These are phyloP conservation scores for Proteles cristata DNA, from an alignment of 2,113 vertebrate genomes.

Conservation along the genomic window DNA sequence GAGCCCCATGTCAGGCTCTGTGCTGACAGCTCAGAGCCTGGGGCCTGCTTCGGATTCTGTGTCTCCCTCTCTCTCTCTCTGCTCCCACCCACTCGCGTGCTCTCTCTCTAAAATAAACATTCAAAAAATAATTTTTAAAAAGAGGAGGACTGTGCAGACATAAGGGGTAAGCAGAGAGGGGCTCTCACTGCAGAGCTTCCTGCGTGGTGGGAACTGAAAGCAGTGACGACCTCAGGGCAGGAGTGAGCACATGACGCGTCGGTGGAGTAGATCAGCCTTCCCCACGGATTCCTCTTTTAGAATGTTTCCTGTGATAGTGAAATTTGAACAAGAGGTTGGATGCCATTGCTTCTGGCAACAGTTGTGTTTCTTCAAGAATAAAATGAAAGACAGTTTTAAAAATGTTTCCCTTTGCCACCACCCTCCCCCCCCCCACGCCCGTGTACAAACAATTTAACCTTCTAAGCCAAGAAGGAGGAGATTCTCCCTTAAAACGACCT, in stretches of 20 bases:
- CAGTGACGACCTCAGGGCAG: accelerated
- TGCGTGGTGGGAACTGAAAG: background rate
- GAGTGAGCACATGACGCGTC: accelerated
- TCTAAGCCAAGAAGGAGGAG: background rate
- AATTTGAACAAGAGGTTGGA: background rate
- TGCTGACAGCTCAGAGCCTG: too few relatives aligned
- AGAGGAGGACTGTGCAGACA: background rate
- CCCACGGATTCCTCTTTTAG: background rate
- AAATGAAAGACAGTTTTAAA: background rate
- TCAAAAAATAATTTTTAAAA: too few relatives aligned
- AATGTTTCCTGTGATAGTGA: background rate
- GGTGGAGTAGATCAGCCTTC: background rate
- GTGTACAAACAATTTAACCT: background rate
- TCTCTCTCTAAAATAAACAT: too few relatives aligned
- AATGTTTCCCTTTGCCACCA: background rate
- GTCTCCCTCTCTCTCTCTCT: too few relatives aligned
- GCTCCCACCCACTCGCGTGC: too few relatives aligned
- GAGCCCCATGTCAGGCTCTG: too few relatives aligned
- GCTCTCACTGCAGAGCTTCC: background rate
- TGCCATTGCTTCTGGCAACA: background rate
- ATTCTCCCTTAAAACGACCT: accelerated
- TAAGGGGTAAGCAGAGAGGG: background rate
- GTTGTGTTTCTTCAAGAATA: background rate
- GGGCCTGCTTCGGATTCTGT: too few relatives aligned
- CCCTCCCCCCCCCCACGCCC: background rate